Evolutionary conservation across 2,888 invertebrate genomes (phyloP).

Genomic region (Linnaemya vulpina): DNA sequence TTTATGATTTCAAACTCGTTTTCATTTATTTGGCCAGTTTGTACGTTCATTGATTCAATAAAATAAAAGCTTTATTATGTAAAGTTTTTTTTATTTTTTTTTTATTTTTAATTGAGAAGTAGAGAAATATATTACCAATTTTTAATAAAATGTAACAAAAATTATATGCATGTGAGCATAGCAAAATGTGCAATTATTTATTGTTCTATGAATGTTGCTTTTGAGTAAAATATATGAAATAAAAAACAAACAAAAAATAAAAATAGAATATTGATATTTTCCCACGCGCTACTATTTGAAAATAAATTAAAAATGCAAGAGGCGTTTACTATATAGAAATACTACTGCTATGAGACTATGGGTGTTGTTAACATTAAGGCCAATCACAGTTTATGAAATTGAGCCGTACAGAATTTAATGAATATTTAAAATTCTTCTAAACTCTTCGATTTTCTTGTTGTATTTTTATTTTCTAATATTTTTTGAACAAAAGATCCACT

Average conservation of each 20-base stretch:
- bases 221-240: constrained; percentile 20
- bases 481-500: no score
- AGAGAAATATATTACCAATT: neutral
- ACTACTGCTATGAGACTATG: constrained; percentile 34
- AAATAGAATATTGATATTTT: constrained; percentile 61
- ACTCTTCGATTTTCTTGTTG: no score
- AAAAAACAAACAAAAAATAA: no score
- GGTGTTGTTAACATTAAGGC: constrained; percentile 51
- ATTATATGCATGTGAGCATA: neutral
- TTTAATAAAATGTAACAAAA: constrained; percentile 31
- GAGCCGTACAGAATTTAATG: no score
- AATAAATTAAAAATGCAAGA: constrained; percentile 63
- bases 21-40: constrained; percentile 18
- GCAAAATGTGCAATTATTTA: constrained; percentile 53
- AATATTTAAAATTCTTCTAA: no score
- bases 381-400: constrained; percentile 26
- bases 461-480: no score
- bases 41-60: constrained; percentile 23
- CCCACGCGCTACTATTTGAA: constrained; percentile 67
- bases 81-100: constrained; percentile 13
- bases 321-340: constrained; percentile 33
- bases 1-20: constrained; percentile 33
- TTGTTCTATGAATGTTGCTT: constrained; percentile 30
- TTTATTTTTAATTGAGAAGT: constrained; percentile 3
- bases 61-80: constrained; percentile 30